phyloP scores from a whole-genome alignment of 2,797 vertebrate species.

The Cuniculus paca region DNA sequence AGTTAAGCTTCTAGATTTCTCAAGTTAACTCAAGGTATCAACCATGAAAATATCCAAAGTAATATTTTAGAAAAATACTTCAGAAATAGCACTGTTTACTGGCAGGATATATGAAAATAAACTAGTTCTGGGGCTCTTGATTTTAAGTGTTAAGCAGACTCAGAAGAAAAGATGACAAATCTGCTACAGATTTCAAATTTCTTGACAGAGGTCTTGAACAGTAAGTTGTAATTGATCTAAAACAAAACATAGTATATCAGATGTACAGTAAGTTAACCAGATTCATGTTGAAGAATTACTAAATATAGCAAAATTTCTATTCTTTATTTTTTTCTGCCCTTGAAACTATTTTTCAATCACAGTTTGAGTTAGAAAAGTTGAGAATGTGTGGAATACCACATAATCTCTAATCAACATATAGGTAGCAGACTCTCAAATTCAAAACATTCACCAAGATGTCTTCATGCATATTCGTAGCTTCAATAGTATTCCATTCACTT shows the following conservation, averaged over 20 bases:
- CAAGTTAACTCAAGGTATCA: too few relatives aligned
- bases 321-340: not conserved
- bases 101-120: not conserved
- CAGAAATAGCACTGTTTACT: not conserved
- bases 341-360: not conserved
- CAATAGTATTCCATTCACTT: not conserved
- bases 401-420: not conserved
- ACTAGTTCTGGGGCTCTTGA: not conserved
- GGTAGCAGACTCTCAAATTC: not conserved
- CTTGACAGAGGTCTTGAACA: not conserved
- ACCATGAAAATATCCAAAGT: not conserved
- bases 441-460: not conserved
- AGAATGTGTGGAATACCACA: not conserved
- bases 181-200: not conserved
- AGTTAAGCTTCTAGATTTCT: too few relatives aligned
- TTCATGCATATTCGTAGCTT: not conserved
- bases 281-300: not conserved
- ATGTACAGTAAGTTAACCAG: not conserved
- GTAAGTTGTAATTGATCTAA: not conserved
- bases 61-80: not conserved
- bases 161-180: not conserved
- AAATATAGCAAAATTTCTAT: not conserved
- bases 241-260: not conserved
- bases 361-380: not conserved
- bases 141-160: not conserved